These are phyloP conservation scores for Neotoxoptera formosana DNA, from an alignment of 1,140 invertebrate genomes.

Conservation along the genomic window DNA sequence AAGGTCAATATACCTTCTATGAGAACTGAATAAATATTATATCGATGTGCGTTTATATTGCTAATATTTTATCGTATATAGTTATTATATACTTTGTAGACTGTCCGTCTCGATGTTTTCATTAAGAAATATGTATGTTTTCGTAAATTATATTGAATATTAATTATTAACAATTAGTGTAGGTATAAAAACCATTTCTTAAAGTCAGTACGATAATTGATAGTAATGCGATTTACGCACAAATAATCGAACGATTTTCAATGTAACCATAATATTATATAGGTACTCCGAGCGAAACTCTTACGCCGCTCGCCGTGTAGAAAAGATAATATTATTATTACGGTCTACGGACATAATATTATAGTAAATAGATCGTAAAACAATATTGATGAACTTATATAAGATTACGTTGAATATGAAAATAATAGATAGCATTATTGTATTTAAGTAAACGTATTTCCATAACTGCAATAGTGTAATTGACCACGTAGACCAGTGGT, in stretches of 20 bases:
- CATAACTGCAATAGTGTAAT: conserved; percentile 22
- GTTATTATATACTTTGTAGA: not conserved
- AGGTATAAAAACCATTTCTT: not conserved
- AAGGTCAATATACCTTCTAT: not conserved
- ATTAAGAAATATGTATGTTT: not conserved
- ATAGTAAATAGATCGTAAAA: not conserved
- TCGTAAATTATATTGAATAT: not conserved
- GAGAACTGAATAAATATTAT: not conserved
- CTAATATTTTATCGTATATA: not conserved
- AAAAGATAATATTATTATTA: not conserved
- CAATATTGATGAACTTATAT: not conserved
- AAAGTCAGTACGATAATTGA: not conserved
- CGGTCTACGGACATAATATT: too few relatives aligned
- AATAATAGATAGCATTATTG: not conserved
- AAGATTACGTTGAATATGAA: not conserved
- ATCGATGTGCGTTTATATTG: not conserved
- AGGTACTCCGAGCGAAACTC: not conserved
- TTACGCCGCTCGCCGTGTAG: not conserved
- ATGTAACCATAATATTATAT: not conserved
- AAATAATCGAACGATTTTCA: not conserved
- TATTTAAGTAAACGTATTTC: not conserved
- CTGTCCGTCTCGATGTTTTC: not conserved
- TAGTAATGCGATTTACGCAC: not conserved
- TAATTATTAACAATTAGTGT: not conserved
- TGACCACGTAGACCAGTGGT: not conserved